Percentiles rank a stretch among this genome's conserved stretches.
phyloP scores from a whole-genome alignment of 1,140 invertebrate species.

The Drosophila micromelanica region DNA sequence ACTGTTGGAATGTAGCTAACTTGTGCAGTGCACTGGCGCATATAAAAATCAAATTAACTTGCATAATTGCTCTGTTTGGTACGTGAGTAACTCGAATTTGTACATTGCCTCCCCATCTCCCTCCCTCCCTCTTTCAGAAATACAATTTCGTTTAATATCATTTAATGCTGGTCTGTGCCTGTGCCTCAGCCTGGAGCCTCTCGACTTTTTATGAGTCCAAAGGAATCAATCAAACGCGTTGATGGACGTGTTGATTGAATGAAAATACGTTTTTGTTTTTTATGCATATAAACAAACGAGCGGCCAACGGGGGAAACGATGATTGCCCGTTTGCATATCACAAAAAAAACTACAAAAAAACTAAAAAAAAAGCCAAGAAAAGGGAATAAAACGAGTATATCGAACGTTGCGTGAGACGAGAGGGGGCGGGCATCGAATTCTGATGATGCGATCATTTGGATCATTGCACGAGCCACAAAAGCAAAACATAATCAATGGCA shows the following conservation, averaged over 20 bases:
- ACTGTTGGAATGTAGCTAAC: background rate
- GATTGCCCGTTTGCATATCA: slow-evolving; percentile 31
- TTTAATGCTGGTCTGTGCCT: slow-evolving; percentile 31
- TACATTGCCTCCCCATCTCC: slow-evolving; percentile 36
- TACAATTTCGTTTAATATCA: slow-evolving; percentile 47
- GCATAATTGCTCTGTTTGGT: slow-evolving; percentile 56
- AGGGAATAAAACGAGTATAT: slow-evolving; percentile 49
- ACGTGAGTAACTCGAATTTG: slow-evolving; percentile 71
- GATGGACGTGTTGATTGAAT: slow-evolving; percentile 84
- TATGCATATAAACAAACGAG: slow-evolving; percentile 80
- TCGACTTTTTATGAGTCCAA: slow-evolving; percentile 74
- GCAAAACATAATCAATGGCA: slow-evolving; percentile 70
- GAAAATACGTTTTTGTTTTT: slow-evolving; percentile 83
- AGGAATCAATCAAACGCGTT: slow-evolving; percentile 84
- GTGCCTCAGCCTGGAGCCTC: slow-evolving; percentile 13
- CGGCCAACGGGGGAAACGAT: slow-evolving; percentile 11
- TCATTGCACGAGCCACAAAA: slow-evolving; percentile 69
- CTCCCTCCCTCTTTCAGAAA: slow-evolving; percentile 3
- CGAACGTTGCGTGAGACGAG: slow-evolving; percentile 18
- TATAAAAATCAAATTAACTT: slow-evolving; percentile 63
- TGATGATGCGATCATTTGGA: slow-evolving; percentile 34
- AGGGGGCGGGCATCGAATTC: slow-evolving; percentile 27
- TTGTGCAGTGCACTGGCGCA: slow-evolving; percentile 26
- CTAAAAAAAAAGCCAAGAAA: slow-evolving; percentile 7
- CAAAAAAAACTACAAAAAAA: slow-evolving; percentile 49